Percentiles rank a stretch among this genome's conserved stretches.
phyloP scores from a whole-genome alignment of 1,140 invertebrate genomes.

The Acromyrmex heyeri region DNA sequence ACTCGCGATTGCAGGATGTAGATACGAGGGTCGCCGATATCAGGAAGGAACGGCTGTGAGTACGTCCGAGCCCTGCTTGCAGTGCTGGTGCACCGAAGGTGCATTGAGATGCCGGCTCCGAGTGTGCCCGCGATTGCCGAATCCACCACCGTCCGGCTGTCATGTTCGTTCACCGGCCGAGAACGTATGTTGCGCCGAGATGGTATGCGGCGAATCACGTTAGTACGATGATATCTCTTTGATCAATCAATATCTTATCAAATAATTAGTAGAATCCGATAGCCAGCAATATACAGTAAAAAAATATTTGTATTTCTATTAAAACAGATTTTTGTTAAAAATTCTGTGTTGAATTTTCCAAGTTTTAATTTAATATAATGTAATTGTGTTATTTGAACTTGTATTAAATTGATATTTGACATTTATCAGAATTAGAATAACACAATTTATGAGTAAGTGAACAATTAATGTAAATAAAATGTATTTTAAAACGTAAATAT shows the following conservation, averaged over 20 bases:
- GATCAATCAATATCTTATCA: not conserved
- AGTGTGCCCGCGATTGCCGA: slow-evolving; percentile 91
- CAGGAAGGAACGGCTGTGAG: slow-evolving; percentile 89
- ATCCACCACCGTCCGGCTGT: slow-evolving; percentile 91
- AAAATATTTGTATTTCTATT: no score
- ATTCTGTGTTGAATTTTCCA: no score
- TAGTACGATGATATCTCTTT: slow-evolving; percentile 75
- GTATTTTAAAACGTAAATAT: no score
- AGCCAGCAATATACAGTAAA: no score
- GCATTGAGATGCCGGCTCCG: slow-evolving; percentile 92
- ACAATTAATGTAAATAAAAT: no score
- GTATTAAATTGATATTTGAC: no score
- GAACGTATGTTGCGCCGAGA: slow-evolving; percentile 91
- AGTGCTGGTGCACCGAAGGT: slow-evolving; percentile 91
- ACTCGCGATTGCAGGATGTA: slow-evolving; percentile 87
- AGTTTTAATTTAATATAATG: no score
- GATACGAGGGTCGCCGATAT: slow-evolving; percentile 89
- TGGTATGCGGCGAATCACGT: slow-evolving; percentile 90
- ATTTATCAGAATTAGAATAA: no score
- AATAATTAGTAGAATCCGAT: no score
- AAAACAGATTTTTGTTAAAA: no score
- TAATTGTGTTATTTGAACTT: no score
- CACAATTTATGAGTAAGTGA: no score
- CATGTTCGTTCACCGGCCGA: slow-evolving; percentile 89
- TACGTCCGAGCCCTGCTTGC: slow-evolving; percentile 92